Conservation (phyloP, 1,140 invertebrate species). For the Papilio polytes region DNA sequence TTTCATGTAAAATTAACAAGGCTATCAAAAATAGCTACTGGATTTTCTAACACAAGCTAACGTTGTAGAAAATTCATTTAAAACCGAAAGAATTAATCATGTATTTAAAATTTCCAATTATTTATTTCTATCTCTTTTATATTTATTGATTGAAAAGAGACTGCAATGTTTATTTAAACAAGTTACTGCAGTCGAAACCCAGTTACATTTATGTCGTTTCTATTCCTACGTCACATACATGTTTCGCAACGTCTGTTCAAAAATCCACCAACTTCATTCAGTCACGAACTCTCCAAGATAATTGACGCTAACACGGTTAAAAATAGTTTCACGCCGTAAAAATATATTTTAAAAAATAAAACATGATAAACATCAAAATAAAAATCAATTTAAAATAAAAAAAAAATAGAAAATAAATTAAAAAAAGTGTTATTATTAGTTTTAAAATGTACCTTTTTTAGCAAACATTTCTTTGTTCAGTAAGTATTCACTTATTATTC, state of each 20-base stretch:
- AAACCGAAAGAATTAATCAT: background rate
- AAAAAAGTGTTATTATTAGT: slow-evolving; percentile 14
- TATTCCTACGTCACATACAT: background rate
- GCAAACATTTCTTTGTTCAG: slow-evolving; percentile 23
- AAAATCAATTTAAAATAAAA: background rate
- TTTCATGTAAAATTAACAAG: background rate
- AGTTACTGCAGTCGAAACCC: background rate
- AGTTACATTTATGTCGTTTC: background rate
- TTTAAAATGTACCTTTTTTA: slow-evolving; percentile 25
- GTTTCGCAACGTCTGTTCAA: background rate
- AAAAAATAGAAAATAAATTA: background rate
- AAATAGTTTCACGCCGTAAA: background rate
- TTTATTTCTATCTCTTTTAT: background rate
- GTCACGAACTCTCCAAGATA: slow-evolving; percentile 22
- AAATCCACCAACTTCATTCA: slow-evolving; percentile 6
- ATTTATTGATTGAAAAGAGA: background rate
- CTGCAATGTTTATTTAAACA: background rate
- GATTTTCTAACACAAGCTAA: background rate
- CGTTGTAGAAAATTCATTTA: background rate
- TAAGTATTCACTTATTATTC: slow-evolving; percentile 23
- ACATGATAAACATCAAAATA: background rate
- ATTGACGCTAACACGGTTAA: background rate
- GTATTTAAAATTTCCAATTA: background rate
- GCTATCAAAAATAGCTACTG: background rate
- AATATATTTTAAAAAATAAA: background rate